These are phyloP conservation scores for Okapia johnstoni DNA, from an alignment of 2,113 vertebrate genomes.

Conservation along the genomic window DNA sequence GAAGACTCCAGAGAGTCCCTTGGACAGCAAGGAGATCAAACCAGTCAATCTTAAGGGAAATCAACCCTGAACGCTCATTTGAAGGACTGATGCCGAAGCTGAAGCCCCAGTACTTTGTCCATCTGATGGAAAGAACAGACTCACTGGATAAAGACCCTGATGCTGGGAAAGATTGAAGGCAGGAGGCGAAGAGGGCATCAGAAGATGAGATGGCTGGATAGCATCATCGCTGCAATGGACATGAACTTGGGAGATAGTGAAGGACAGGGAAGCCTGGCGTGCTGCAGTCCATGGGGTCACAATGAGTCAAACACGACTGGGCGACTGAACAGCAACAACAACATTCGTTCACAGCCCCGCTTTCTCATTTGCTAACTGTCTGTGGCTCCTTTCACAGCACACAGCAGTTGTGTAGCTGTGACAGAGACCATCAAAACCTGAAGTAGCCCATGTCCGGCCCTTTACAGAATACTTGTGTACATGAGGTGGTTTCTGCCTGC, in stretches of 20 bases:
- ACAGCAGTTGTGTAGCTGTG: not conserved
- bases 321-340: too few relatives aligned
- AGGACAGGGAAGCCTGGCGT: not conserved
- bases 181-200: not conserved
- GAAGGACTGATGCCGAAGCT: not conserved
- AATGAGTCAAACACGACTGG: not conserved
- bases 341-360: not conserved
- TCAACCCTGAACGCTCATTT: not conserved
- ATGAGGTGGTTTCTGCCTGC: not conserved
- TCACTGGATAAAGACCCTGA: not conserved
- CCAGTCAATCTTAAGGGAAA: not conserved
- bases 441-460: not conserved
- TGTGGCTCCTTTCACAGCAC: accelerated
- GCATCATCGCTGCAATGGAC: not conserved
- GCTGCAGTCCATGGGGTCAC: not conserved
- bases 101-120: not conserved
- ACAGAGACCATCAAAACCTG: not conserved
- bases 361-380: not conserved
- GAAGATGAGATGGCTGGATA: not conserved
- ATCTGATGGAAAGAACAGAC: not conserved
- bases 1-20: not conserved
- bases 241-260: not conserved
- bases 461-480: not conserved
- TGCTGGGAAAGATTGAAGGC: not conserved
- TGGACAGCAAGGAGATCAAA: not conserved